Conservation (phyloP, 2,113 vertebrate species). For the Xiphophorus hellerii region DNA sequence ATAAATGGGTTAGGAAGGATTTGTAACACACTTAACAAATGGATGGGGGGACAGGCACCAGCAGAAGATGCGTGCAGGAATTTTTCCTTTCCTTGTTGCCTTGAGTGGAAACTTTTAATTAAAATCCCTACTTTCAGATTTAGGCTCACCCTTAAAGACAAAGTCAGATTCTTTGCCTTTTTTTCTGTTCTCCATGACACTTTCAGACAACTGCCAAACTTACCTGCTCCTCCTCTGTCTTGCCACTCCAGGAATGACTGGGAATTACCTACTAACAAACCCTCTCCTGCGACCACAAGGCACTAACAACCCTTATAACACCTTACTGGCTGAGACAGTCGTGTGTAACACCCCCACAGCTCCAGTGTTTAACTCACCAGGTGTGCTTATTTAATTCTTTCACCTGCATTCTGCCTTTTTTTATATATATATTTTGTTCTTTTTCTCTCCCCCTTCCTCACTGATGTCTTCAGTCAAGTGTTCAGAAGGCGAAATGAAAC, state of each 20-base stretch:
- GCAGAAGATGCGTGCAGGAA: not conserved
- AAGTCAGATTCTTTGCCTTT: constrained; percentile 13
- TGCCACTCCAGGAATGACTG: constrained; percentile 98
- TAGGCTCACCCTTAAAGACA: constrained; percentile 1
- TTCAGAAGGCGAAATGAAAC: constrained; percentile 45
- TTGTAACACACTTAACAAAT: not conserved
- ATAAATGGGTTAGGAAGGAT: constrained; percentile 17
- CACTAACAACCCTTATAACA: constrained; percentile 99
- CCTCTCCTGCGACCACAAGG: constrained; percentile 99
- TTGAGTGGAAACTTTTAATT: constrained; percentile 8
- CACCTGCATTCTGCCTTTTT: constrained; percentile 41
- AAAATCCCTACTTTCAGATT: constrained; percentile 13
- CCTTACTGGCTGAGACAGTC: constrained; percentile 99
- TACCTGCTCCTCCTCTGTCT: constrained; percentile 86
- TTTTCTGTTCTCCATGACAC: constrained; percentile 28
- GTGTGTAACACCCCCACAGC: constrained; percentile 99
- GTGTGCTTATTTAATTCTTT: constrained; percentile 91
- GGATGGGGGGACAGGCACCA: not conserved
- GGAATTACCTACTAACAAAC: constrained; percentile 99
- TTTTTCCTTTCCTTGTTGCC: constrained; percentile 6
- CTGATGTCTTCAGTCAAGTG: constrained; percentile 35
- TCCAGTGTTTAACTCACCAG: constrained; percentile 99
- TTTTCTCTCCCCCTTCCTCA: constrained; percentile 11
- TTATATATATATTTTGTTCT: constrained; percentile 23
- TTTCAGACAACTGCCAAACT: constrained; percentile 40